A percentile compares a stretch with the other conserved stretches of the same genome.
Evolutionary conservation across 1,140 invertebrate species (phyloP).

Genomic region (Cecropterus lyciades): DNA sequence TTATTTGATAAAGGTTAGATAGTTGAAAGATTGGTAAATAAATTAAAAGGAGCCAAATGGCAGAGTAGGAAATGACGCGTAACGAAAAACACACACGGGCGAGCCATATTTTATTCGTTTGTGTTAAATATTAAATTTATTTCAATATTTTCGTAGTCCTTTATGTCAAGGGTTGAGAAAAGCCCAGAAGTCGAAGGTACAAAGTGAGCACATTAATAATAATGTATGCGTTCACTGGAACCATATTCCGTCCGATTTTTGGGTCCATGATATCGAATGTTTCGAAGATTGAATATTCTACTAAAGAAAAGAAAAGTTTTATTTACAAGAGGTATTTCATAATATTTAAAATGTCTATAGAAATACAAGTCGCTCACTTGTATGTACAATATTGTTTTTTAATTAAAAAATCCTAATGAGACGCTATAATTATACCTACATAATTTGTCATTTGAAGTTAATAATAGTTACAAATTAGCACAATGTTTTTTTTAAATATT

Average conservation of each 20-base stretch:
- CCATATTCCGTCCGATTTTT: background rate
- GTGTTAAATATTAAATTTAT: background rate
- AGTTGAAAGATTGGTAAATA: background rate
- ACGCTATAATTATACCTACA: no score
- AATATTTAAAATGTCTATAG: no score
- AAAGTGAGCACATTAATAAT: constrained; percentile 12
- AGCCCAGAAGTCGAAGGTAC: constrained; percentile 1
- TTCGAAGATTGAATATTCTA: constrained; percentile 10
- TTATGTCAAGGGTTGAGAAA: background rate
- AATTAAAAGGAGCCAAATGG: background rate
- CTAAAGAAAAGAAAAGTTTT: background rate
- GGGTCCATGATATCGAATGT: background rate
- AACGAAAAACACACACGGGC: no score
- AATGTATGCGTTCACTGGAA: constrained; percentile 7
- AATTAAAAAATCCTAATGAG: no score
- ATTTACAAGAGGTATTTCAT: background rate
- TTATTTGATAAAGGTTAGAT: background rate
- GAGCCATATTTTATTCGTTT: no score
- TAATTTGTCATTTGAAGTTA: no score
- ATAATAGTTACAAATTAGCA: no score
- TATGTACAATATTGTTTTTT: no score
- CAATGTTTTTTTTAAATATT: no score
- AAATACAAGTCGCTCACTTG: no score
- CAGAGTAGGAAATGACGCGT: no score
- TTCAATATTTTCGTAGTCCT: background rate